These are phyloP conservation scores for Thaleichthys pacificus DNA, from an alignment of 2,797 vertebrate genomes.

Conservation along the genomic window DNA sequence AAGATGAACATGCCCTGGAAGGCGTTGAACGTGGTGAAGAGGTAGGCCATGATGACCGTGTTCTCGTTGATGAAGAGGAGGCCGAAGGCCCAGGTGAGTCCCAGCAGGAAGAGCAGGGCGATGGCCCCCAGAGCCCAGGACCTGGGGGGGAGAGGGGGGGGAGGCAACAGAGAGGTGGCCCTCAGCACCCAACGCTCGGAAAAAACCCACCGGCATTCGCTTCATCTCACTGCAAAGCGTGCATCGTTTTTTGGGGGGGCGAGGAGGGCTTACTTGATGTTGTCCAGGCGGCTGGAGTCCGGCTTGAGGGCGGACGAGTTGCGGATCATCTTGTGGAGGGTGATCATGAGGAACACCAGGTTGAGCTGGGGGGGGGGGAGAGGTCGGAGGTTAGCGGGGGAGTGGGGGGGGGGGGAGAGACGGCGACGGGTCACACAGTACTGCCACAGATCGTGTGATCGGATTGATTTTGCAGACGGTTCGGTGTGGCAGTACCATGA, in stretches of 20 bases:
- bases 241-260: background rate
- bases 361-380: conserved; percentile 79
- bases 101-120: conserved; percentile 86
- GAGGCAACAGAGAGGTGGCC: too few species aligned
- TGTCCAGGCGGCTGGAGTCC: conserved; percentile 89
- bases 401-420: too few species aligned
- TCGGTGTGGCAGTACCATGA: conserved; percentile 74
- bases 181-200: background rate
- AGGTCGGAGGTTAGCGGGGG: background rate
- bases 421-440: too few species aligned
- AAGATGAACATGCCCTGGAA: conserved; percentile 97
- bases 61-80: conserved; percentile 93
- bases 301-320: conserved; percentile 90
- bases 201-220: background rate
- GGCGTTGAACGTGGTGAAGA: conserved; percentile 95
- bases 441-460: too few species aligned
- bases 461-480: too few species aligned
- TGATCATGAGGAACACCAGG: conserved; percentile 92
- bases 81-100: conserved; percentile 91
- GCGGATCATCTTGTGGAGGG: conserved; percentile 91
- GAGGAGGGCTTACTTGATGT: conserved; percentile 85
- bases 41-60: conserved; percentile 89
- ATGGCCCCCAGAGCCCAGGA: conserved; percentile 90
- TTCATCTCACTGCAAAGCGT: background rate
- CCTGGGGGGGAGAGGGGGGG: conserved; percentile 59